Evolutionary conservation across 2,797 vertebrate species (phyloP).

Genomic region (Gouania willdenowi): DNA sequence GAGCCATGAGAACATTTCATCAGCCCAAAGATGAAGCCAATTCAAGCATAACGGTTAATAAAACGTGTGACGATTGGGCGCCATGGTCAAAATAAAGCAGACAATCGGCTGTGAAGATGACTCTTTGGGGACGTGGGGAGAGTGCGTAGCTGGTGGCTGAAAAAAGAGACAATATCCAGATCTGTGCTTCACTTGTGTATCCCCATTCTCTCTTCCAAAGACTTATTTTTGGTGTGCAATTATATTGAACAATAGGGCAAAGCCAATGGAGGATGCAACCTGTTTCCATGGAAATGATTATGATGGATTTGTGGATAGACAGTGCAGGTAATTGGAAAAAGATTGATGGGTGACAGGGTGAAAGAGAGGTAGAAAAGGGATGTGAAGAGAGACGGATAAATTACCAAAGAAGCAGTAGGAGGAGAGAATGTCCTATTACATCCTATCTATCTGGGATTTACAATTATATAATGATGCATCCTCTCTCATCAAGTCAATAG

Average conservation of each 20-base stretch:
- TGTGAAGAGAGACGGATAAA: conserved; percentile 58
- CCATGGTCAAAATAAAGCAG: conserved; percentile 38
- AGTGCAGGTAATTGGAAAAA: conserved; percentile 84
- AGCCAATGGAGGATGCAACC: conserved; percentile 72
- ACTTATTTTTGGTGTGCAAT: conserved; percentile 62
- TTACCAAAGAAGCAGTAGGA: conserved; percentile 54
- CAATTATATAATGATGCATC: conserved; percentile 73
- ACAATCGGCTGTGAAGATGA: conserved; percentile 43
- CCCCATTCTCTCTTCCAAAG: conserved; percentile 43
- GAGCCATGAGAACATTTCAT: conserved; percentile 28
- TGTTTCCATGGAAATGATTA: conserved; percentile 82
- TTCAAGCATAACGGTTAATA: conserved; percentile 33
- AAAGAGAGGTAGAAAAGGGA: conserved; percentile 43
- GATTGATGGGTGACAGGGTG: conserved; percentile 77
- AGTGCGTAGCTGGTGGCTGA: conserved; percentile 35
- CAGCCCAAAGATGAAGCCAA: conserved; percentile 29
- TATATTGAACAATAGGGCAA: conserved; percentile 75
- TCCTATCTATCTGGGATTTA: conserved; percentile 73
- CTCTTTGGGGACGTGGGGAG: conserved; percentile 26
- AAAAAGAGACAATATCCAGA: conserved; percentile 39
- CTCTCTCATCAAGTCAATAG: conserved; percentile 64
- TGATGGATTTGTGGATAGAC: conserved; percentile 80
- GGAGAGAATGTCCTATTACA: conserved; percentile 67
- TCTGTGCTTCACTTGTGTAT: conserved; percentile 29
- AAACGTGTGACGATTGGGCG: conserved; percentile 40